phyloP scores from a whole-genome alignment of 2,797 vertebrate species.

The Acrossocheilus wenchowensis region DNA sequence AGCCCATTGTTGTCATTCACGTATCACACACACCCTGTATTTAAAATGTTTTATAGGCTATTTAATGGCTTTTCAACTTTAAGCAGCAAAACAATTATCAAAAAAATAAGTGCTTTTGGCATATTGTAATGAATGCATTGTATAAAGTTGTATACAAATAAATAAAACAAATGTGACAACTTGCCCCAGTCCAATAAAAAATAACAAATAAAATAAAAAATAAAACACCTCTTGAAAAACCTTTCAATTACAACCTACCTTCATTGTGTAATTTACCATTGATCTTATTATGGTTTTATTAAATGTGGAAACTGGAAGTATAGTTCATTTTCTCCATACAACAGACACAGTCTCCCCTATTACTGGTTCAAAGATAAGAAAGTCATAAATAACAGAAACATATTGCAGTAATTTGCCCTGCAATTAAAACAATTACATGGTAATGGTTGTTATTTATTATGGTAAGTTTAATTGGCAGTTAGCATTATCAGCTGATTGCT shows the following conservation, averaged over 20 bases:
- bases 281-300: background rate
- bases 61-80: background rate
- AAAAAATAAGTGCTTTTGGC: background rate
- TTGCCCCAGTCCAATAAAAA: background rate
- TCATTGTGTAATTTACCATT: background rate
- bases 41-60: conserved; percentile 1
- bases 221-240: no score
- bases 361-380: background rate
- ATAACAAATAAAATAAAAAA: background rate
- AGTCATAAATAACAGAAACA: conserved; percentile 40
- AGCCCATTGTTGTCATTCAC: background rate
- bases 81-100: background rate
- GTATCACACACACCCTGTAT: background rate
- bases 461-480: background rate
- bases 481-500: conserved; percentile 10
- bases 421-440: conserved; percentile 36
- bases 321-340: background rate
- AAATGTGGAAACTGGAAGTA: background rate
- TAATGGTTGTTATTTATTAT: conserved; percentile 26
- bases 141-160: background rate
- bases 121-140: background rate
- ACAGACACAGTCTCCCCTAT: background rate
- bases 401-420: conserved; percentile 22
- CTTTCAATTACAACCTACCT: background rate
- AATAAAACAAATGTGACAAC: background rate